These are phyloP conservation scores for Bos javanicus DNA, from an alignment of 2,113 vertebrate species.

Conservation along the genomic window DNA sequence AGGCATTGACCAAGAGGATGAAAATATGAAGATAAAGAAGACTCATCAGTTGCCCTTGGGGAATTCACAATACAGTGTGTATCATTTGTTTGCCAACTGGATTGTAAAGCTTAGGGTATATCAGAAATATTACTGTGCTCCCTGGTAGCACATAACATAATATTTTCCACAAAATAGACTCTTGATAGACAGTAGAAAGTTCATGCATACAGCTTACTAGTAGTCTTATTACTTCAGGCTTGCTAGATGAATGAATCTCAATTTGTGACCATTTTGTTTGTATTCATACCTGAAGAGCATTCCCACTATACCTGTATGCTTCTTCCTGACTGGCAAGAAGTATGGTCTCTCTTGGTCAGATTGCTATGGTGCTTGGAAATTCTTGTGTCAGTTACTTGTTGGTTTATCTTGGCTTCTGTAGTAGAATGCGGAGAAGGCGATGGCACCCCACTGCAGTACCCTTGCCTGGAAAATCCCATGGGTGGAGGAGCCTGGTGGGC, in stretches of 20 bases:
- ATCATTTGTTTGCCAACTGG: not conserved
- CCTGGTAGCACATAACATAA: not conserved
- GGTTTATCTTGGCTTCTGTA: not conserved
- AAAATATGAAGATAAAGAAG: not conserved
- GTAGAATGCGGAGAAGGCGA: not conserved
- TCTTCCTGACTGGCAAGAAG: not conserved
- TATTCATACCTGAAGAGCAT: not conserved
- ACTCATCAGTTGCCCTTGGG: not conserved
- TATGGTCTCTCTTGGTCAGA: not conserved
- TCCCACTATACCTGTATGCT: not conserved
- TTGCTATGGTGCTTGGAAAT: not conserved
- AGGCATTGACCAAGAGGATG: not conserved
- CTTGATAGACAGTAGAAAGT: not conserved
- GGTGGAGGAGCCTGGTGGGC: too few relatives aligned
- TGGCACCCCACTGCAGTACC: too few relatives aligned
- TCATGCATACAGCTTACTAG: not conserved
- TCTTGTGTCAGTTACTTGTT: not conserved
- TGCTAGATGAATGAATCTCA: not conserved
- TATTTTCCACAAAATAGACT: not conserved
- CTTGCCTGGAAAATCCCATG: too few relatives aligned
- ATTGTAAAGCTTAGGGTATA: not conserved
- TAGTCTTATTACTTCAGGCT: not conserved
- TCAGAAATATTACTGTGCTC: not conserved
- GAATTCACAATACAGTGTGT: not conserved
- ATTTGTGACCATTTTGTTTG: not conserved